Conservation (phyloP, 2,113 vertebrate genomes). For the Pedionomus torquatus region DNA sequence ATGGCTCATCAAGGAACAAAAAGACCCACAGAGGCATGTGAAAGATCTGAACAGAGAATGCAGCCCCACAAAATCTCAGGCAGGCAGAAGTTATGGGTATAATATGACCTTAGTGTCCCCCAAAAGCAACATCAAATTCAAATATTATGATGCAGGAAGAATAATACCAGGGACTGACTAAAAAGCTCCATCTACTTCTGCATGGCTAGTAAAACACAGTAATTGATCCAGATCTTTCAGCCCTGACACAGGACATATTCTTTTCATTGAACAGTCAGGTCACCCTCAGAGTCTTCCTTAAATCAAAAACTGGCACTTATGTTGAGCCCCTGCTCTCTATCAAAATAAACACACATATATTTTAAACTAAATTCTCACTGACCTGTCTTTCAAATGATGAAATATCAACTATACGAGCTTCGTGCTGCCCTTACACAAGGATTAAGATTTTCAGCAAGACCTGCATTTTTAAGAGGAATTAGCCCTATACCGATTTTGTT, state of each 20-base stretch:
- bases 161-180: background rate
- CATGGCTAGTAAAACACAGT: slow-evolving; percentile 3
- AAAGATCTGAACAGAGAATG: background rate
- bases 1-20: background rate
- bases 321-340: background rate
- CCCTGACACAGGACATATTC: background rate
- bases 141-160: slow-evolving; percentile 3
- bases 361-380: background rate
- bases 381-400: background rate
- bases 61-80: background rate
- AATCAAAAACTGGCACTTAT: background rate
- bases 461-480: background rate
- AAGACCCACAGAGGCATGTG: background rate
- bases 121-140: slow-evolving; percentile 18
- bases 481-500: background rate
- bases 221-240: slow-evolving; percentile 5
- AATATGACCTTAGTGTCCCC: background rate
- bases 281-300: slow-evolving; percentile 1
- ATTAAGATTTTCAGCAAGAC: background rate
- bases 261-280: background rate
- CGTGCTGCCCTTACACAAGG: background rate
- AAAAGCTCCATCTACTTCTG: background rate
- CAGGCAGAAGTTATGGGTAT: background rate
- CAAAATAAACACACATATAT: background rate
- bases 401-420: background rate